Evolutionary conservation across 2,888 invertebrate genomes (phyloP).

Genomic region (Drosophila imparisetae): DNA sequence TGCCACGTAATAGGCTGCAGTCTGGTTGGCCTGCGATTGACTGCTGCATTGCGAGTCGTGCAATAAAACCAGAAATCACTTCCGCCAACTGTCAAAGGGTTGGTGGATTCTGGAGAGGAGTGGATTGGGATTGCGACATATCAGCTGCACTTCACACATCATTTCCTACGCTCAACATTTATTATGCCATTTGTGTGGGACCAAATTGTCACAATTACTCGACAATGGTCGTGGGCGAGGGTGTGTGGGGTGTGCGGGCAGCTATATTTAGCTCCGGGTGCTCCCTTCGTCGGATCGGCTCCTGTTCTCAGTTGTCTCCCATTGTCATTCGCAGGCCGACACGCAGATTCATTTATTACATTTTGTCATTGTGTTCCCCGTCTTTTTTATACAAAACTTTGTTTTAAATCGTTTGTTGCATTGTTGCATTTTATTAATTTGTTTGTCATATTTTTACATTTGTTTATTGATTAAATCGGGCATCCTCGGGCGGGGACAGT

Average conservation of each 20-base stretch:
- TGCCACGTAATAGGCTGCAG: slow-evolving; percentile 9
- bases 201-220: slow-evolving; percentile 74
- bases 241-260: slow-evolving; percentile 3
- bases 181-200: slow-evolving; percentile 73
- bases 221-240: slow-evolving; percentile 23
- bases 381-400: slow-evolving; percentile 15
- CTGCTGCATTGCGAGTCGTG: slow-evolving; percentile 38
- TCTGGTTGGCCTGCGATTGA: slow-evolving; percentile 19
- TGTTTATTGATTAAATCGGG: slow-evolving; percentile 81
- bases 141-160: slow-evolving; percentile 67
- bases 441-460: slow-evolving; percentile 79
- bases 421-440: slow-evolving; percentile 79
- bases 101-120: background rate
- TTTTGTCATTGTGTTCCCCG: slow-evolving; percentile 60
- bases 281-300: slow-evolving; percentile 10
- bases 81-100: slow-evolving; percentile 50
- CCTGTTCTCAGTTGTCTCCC: slow-evolving; percentile 23
- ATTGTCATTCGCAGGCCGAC: slow-evolving; percentile 36
- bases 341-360: slow-evolving; percentile 68
- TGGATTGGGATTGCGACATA: slow-evolving; percentile 18
- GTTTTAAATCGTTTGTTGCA: slow-evolving; percentile 38
- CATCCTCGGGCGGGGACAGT: slow-evolving; percentile 38
- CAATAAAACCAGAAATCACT: slow-evolving; percentile 65
- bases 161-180: slow-evolving; percentile 69
- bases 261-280: slow-evolving; percentile 60